Percentiles rank a stretch among this genome's conserved stretches.
These are phyloP conservation scores for Laothoe populi DNA, from an alignment of 2,888 invertebrate genomes.

Conservation along the genomic window DNA sequence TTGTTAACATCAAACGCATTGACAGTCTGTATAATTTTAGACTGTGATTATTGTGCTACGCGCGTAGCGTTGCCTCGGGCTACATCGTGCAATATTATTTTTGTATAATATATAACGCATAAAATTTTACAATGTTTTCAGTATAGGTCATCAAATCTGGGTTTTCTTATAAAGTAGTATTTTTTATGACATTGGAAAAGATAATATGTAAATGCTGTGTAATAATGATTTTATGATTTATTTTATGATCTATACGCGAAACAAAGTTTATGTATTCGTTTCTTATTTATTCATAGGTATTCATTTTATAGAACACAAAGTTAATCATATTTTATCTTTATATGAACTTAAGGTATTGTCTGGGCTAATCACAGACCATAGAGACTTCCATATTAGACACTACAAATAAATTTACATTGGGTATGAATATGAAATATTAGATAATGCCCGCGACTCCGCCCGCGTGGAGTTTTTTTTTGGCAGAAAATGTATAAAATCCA, in stretches of 20 bases:
- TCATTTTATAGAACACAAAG: no score
- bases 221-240: not conserved
- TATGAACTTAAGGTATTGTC: no score
- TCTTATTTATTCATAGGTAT: not conserved
- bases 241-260: not conserved
- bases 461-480: no score
- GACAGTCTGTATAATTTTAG: not conserved
- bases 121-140: conserved; percentile 9
- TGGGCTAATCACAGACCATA: no score
- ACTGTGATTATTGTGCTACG: conserved; percentile 28
- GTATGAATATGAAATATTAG: no score
- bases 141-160: conserved; percentile 8
- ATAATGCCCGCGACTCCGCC: no score
- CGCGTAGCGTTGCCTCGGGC: conserved; percentile 38
- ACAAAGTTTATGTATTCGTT: not conserved
- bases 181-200: not conserved
- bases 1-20: no score
- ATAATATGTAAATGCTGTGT: not conserved
- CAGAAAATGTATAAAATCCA: no score
- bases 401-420: no score
- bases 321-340: no score
- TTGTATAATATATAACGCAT: not conserved
- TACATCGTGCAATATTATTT: conserved; percentile 32
- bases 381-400: no score
- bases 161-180: not conserved